Evolutionary conservation across 2,113 vertebrate species (phyloP), one percentile per base, ranked within the genome.

Genomic region (Petrocephalus zakoni): DNA sequence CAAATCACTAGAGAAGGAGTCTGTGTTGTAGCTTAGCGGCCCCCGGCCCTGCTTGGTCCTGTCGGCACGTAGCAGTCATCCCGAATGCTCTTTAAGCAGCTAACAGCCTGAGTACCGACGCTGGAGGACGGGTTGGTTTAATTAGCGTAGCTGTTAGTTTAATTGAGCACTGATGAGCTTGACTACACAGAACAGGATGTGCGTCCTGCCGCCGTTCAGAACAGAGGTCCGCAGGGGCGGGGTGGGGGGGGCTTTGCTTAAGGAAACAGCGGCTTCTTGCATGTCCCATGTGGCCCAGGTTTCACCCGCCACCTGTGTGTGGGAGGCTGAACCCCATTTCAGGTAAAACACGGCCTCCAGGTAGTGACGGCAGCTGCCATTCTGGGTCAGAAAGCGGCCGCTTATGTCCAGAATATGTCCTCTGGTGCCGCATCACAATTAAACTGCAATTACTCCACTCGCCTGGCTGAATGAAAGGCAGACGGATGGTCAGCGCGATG

Each of bases 101-200:
- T 42, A 78, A 78, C 72, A 78, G 34, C 29, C 34, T 78, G 13
- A 78, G 72, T 19, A 42, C 34, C 42, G 72, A 78, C 37, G 17
- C 37, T 15, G 34, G 29, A 78, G 72, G 72, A 78, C 34, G 42
- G 72, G 42, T 78, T 42, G 34, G 72, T 78, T 78, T 34, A 78
- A 78, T 78, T 78, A 78, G 29, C 72, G 25, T 42, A 78, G 72
- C 72, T 78, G 72, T 78, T 78, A 78, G 72, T 42, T 78, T 78
- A 78, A 78, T 42, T 78, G 72, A 78, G 72, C 29, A 7, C 34
- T 78, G 72, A 78, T 78, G 72, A 78, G 72, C 72, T 78, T 78
- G 34, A 21, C 34, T 42, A 78, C 29, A 78, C 72, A 34, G 34
- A 78, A 78, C 72, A 42, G 72, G 72, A 37, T 42, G 72, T 42